Conservation (phyloP, 2,113 vertebrate genomes). For the Myrmecophaga tridactyla region DNA sequence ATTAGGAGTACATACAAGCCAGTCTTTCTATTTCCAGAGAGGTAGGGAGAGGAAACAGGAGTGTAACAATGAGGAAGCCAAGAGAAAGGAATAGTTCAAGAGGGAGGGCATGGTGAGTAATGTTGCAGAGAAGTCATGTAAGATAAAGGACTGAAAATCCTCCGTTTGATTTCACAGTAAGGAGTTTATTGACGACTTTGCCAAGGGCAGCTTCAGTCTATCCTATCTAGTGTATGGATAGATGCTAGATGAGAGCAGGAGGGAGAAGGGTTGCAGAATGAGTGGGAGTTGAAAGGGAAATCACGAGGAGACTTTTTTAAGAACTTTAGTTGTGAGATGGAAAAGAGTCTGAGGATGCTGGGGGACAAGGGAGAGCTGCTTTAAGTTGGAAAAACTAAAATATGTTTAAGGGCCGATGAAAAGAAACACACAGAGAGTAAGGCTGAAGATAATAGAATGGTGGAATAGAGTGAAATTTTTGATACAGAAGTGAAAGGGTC, state of each 20-base stretch:
- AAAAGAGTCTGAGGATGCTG: neutral
- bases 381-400: neutral
- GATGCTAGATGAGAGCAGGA: neutral
- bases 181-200: neutral
- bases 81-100: neutral
- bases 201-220: neutral
- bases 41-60: neutral
- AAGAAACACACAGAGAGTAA: slow-evolving; percentile 16
- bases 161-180: slow-evolving; percentile 1
- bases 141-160: neutral
- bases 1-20: neutral
- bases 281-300: slow-evolving; percentile 30
- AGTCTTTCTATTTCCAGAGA: neutral
- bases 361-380: neutral
- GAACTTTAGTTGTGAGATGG: neutral
- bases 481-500: neutral
- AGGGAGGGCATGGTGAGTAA: neutral
- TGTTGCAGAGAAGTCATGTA: neutral
- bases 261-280: neutral
- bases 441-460: neutral
- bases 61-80: neutral
- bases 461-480: slow-evolving; percentile 22
- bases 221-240: neutral
- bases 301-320: neutral
- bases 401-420: neutral